phyloP scores from a whole-genome alignment of 2,888 invertebrate species.

The Amphipyra berbera region DNA sequence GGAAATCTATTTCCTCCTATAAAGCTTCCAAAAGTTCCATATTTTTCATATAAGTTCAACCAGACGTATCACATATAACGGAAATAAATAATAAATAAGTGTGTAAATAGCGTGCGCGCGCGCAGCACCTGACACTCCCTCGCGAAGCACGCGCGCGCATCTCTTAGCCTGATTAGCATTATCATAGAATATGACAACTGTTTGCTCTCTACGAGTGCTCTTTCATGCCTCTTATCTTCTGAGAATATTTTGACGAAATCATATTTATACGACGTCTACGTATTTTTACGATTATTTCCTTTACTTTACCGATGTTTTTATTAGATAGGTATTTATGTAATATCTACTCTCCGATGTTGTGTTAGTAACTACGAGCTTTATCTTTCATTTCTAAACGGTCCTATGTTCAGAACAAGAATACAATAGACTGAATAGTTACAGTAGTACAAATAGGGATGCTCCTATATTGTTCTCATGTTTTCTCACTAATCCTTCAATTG shows the following conservation, averaged over 20 bases:
- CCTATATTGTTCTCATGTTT: too few species aligned
- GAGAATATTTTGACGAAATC: slow-evolving; percentile 38
- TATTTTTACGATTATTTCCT: slow-evolving; percentile 33
- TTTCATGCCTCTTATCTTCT: slow-evolving; percentile 25
- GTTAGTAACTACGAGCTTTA: too few species aligned
- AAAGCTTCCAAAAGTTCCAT: not conserved
- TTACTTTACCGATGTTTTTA: slow-evolving; percentile 13
- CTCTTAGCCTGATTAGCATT: slow-evolving; percentile 64
- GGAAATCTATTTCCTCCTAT: not conserved
- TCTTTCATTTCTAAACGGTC: too few species aligned
- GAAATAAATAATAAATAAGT: slow-evolving; percentile 52
- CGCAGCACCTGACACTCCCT: slow-evolving; percentile 61
- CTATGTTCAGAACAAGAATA: too few species aligned
- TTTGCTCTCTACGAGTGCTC: slow-evolving; percentile 56
- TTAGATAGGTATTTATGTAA: not conserved
- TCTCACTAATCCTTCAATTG: too few species aligned
- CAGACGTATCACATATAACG: slow-evolving; percentile 24
- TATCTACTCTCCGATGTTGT: too few species aligned
- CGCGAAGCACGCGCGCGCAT: slow-evolving; percentile 66
- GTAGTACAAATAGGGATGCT: too few species aligned
- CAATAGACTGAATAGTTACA: too few species aligned
- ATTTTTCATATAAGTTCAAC: slow-evolving; percentile 1
- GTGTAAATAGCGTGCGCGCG: slow-evolving; percentile 38
- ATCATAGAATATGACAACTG: slow-evolving; percentile 57
- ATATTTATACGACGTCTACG: slow-evolving; percentile 25